Percentiles rank a stretch among this genome's conserved stretches.
These are phyloP conservation scores for Euura lappo DNA, from an alignment of 1,140 invertebrate species.

Conservation along the genomic window DNA sequence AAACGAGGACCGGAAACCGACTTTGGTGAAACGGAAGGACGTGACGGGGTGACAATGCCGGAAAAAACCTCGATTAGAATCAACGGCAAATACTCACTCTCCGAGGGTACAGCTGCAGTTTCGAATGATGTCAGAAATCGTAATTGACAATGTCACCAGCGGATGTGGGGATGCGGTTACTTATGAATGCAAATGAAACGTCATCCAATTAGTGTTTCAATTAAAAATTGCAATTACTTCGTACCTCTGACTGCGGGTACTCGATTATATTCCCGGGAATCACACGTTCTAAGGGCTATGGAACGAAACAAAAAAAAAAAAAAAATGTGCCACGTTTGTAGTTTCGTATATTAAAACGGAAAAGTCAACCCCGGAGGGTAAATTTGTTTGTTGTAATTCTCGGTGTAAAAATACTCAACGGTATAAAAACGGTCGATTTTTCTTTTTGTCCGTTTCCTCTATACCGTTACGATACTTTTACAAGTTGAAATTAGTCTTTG, in stretches of 20 bases:
- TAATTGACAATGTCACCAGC: slow-evolving; percentile 28
- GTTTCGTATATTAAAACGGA: too few species aligned
- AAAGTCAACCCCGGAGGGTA: too few species aligned
- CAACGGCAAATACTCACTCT: not conserved
- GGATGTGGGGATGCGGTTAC: slow-evolving; percentile 31
- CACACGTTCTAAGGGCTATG: too few species aligned
- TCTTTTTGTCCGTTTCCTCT: too few species aligned
- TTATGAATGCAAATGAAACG: slow-evolving; percentile 35
- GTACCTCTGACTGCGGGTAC: not conserved
- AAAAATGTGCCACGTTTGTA: too few species aligned
- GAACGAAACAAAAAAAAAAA: too few species aligned
- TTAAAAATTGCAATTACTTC: slow-evolving; percentile 47
- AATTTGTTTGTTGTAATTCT: too few species aligned
- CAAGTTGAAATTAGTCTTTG: too few species aligned
- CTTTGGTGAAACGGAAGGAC: not conserved
- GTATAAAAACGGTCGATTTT: too few species aligned
- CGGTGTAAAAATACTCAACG: too few species aligned
- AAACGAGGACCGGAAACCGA: not conserved
- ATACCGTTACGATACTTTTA: too few species aligned
- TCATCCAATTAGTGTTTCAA: slow-evolving; percentile 41
- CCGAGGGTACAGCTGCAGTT: not conserved
- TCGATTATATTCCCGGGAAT: too few species aligned
- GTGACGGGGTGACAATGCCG: not conserved
- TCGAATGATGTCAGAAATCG: slow-evolving; percentile 30
- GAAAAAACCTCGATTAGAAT: not conserved